Base-by-base conservation (phyloP, 2,888 invertebrate genomes). In the Noctua janthina region DNA sequence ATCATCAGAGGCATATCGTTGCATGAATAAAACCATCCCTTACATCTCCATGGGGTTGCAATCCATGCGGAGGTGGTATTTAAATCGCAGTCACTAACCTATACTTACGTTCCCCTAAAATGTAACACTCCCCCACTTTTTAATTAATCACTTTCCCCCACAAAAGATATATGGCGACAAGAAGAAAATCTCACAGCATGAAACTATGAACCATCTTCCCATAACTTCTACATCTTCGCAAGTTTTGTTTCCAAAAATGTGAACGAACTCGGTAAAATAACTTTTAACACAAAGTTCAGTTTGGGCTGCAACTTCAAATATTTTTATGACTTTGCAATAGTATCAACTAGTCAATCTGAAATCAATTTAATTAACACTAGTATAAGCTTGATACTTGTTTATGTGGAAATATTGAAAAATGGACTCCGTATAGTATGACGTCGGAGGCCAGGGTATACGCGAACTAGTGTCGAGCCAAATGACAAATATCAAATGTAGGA, bases 381-480 rank as follows among this genome's bases (percentile, higher is more conserved):
- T 10, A 10, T 56, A 56, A 23, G 56, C 23, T 56, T 23, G 56
- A 51, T 17, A 51, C 51, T 6, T 51, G 51, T 51, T 51, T 20
- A 20, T 51, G 0, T 51, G 17, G 51, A 51, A 51, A 51, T 51
- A 51, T 17, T 6, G 51, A 51, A 51, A 51, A 17, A 51, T 20
- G 17, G 17, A 0, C 17, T 70, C 64, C 23, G 46, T 23, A 35
- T 49, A 43, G 29, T n/a, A 29, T 86, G 62, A 87, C 86, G 82
- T 79, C 82, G 79, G 29, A 69, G 78, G 67, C 74, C 70, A 54
- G 68, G 78, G 62, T 49, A 66, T 76, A 68, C 73, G 74, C 81
- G 86, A 86, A 82, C 82, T 86, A 74, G 67, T 76, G 82, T 76
- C 64, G 49, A 59, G 77, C 80, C 79, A 86, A 86, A 86, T 84